A percentile compares a stretch with the other conserved stretches of the same genome.
phyloP scores from a whole-genome alignment of 2,888 invertebrate genomes.

The Pedicia rivosa region DNA sequence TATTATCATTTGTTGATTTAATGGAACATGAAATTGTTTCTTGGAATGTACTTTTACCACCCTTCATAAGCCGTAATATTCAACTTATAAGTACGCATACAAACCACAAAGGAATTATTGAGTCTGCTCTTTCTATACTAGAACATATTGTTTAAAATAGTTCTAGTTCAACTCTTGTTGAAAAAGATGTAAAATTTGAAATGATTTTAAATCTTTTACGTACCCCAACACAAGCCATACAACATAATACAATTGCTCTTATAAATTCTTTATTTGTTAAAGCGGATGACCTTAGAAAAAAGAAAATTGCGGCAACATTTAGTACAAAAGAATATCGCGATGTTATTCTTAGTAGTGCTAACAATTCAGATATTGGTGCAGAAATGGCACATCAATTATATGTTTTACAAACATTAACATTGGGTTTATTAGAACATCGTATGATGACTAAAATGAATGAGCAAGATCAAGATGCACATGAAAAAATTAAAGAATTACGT shows the following conservation, averaged over 20 bases:
- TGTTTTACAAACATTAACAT: slow-evolving; percentile 72
- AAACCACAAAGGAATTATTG: slow-evolving; percentile 41
- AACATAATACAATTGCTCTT: slow-evolving; percentile 85
- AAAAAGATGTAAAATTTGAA: slow-evolving; percentile 75
- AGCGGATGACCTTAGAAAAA: slow-evolving; percentile 63
- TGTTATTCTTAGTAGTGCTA: slow-evolving; percentile 65
- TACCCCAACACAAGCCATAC: slow-evolving; percentile 57
- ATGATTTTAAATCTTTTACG: slow-evolving; percentile 68
- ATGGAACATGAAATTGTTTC: slow-evolving; percentile 92
- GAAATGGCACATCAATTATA: slow-evolving; percentile 93
- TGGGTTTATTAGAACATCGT: slow-evolving; percentile 72
- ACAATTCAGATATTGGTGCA: slow-evolving; percentile 56
- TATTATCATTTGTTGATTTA: slow-evolving; percentile 78
- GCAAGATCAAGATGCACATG: slow-evolving; percentile 75
- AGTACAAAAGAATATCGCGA: slow-evolving; percentile 73
- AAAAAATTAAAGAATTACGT: slow-evolving; percentile 80
- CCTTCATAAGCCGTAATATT: slow-evolving; percentile 76
- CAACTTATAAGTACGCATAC: slow-evolving; percentile 59
- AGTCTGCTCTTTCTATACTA: slow-evolving; percentile 76
- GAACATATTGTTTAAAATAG: slow-evolving; percentile 86
- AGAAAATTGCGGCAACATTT: slow-evolving; percentile 62
- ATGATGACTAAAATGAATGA: slow-evolving; percentile 79
- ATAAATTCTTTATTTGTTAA: slow-evolving; percentile 86
- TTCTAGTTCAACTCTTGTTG: slow-evolving; percentile 63
- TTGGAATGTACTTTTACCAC: slow-evolving; percentile 80